Evolutionary conservation across 1,140 invertebrate species (phyloP).

Genomic region (Caenorhabditis tropicalis): DNA sequence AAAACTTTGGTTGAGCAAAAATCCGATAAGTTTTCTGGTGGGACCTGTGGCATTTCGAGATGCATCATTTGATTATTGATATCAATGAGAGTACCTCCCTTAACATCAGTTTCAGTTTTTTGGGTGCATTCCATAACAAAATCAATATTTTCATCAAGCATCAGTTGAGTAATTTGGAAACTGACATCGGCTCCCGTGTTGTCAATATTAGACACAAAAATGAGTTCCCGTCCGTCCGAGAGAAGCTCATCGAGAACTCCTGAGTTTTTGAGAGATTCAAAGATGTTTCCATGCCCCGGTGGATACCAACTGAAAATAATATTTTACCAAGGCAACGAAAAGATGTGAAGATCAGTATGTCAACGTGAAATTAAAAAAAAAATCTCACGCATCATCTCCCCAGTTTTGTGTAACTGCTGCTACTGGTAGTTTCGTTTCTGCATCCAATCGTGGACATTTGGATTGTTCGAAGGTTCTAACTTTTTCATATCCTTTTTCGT

Average conservation of each 20-base stretch:
- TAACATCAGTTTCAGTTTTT: conserved; percentile 97
- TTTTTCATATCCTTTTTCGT: conserved; percentile 67
- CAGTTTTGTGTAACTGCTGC: conserved; percentile 50
- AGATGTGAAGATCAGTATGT: too few species aligned
- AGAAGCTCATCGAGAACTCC: conserved; percentile 90
- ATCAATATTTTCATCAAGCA: conserved; percentile 75
- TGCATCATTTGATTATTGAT: conserved; percentile 92
- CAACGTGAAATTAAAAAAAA: not conserved
- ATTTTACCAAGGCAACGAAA: too few species aligned
- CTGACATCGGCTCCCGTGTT: conserved; percentile 98
- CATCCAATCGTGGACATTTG: conserved; percentile 66
- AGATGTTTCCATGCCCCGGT: conserved; percentile 97
- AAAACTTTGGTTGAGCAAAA: conserved; percentile 99
- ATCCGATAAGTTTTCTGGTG: conserved; percentile 92
- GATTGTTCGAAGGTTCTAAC: conserved; percentile 31
- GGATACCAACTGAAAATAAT: conserved; percentile 85
- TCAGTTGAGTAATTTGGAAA: conserved; percentile 76
- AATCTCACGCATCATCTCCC: conserved; percentile 44
- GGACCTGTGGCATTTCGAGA: conserved; percentile 98
- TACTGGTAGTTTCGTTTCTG: conserved; percentile 62
- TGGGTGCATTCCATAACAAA: conserved; percentile 99
- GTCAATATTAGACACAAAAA: conserved; percentile 98
- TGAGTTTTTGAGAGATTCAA: conserved; percentile 89
- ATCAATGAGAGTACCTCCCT: conserved; percentile 96
- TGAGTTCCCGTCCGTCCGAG: conserved; percentile 81